Evolutionary conservation across 2,888 invertebrate genomes (phyloP).

Genomic region (Argynnis bischoffii): DNA sequence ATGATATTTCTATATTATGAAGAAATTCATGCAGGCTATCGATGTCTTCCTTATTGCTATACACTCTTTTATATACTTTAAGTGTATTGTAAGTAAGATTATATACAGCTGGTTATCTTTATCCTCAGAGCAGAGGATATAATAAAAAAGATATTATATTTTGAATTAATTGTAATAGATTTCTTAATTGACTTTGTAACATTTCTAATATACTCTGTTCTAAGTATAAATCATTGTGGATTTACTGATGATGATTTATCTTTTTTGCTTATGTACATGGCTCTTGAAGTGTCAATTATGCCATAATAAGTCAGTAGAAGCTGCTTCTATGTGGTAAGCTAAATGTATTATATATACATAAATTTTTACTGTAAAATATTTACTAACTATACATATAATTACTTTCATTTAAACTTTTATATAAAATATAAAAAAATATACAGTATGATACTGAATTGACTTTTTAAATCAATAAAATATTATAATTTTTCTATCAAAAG

Average conservation of each 20-base stretch:
- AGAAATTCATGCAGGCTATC: conserved; percentile 55
- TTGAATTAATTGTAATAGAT: neutral
- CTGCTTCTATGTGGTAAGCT: conserved; percentile 27
- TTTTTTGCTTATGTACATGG: conserved; percentile 12
- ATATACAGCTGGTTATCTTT: conserved; percentile 32
- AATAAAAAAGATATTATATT: neutral
- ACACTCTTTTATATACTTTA: conserved; percentile 75
- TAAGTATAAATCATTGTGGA: conserved; percentile 5
- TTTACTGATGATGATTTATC: neutral
- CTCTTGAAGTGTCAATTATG: conserved; percentile 33
- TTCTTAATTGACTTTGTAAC: neutral
- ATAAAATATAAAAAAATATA: no score
- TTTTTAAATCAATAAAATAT: no score
- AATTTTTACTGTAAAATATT: conserved; percentile 2
- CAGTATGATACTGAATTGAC: no score
- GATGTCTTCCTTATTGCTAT: conserved; percentile 82
- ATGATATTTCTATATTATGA: conserved; percentile 28
- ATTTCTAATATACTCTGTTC: conserved; percentile 25
- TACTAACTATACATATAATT: neutral
- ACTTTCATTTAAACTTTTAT: neutral
- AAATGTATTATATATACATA: conserved; percentile 18
- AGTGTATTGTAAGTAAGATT: conserved; percentile 69
- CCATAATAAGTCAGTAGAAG: conserved; percentile 21
- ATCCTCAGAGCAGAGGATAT: conserved; percentile 17
- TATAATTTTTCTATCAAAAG: no score